Evolutionary conservation across 92 coral and sea anemone genomes (phyloP).

Genomic region (Phenganax stokvisi): DNA sequence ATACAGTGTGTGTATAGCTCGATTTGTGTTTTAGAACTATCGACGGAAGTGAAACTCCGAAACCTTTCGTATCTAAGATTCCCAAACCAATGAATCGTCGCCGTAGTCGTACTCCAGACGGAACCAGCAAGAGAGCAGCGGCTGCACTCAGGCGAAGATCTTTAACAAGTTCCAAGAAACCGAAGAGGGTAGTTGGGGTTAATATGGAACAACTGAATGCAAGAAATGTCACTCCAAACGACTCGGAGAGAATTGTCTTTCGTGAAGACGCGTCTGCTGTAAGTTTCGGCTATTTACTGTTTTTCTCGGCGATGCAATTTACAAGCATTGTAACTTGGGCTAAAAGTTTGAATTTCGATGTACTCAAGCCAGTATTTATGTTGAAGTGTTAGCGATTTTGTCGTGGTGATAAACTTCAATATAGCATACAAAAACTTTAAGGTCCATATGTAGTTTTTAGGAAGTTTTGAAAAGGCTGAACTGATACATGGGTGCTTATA

Average conservation of each 20-base stretch:
- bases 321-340: no score
- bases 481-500: no score
- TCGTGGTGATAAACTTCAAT: no score
- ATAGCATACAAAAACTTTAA: no score
- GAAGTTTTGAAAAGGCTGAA: no score
- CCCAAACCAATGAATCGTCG: conserved; percentile 30
- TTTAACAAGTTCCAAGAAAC: conserved; percentile 14
- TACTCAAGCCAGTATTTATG: no score
- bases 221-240: not conserved
- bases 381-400: no score
- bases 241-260: not conserved
- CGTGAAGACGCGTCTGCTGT: no score
- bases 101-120: conserved; percentile 32
- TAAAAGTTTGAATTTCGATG: no score
- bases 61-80: conserved; percentile 26
- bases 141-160: not conserved
- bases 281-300: no score
- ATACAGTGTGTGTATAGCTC: not conserved
- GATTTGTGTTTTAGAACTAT: not conserved
- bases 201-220: not conserved
- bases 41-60: conserved; percentile 17
- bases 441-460: no score
- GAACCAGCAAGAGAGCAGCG: not conserved
- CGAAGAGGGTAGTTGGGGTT: conserved; percentile 4
- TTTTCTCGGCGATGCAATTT: no score